These are phyloP conservation scores for Calosoma granatense DNA, from an alignment of 1,140 invertebrate species.

Conservation along the genomic window DNA sequence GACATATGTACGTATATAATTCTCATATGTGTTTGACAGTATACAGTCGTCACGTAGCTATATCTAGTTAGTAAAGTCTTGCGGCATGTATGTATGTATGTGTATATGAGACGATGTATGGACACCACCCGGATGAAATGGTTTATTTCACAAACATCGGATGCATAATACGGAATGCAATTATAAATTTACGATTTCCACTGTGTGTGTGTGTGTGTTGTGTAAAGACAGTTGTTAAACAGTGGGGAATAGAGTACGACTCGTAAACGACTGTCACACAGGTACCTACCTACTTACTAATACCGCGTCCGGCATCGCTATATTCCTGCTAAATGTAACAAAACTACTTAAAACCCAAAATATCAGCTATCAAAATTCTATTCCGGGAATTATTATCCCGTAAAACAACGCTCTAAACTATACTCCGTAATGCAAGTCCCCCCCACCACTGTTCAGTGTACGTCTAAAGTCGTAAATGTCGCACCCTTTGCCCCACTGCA, in stretches of 20 bases:
- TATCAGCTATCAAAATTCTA: constrained; percentile 31
- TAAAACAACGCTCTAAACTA: constrained; percentile 33
- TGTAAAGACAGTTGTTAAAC: constrained; percentile 4
- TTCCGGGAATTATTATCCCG: constrained; percentile 31
- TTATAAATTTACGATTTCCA: constrained; percentile 1
- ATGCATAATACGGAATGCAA: neutral
- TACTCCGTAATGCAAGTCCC: constrained; percentile 32
- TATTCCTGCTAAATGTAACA: constrained; percentile 24
- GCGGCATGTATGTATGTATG: neutral
- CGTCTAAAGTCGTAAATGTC: constrained; percentile 30
- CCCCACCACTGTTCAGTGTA: constrained; percentile 20
- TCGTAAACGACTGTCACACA: neutral
- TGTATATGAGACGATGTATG: neutral
- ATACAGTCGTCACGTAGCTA: neutral
- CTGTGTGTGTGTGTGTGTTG: neutral
- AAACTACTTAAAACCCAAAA: constrained; percentile 22
- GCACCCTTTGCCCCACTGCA: constrained; percentile 26
- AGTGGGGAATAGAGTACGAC: neutral
- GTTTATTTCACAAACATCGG: neutral
- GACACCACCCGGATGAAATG: neutral
- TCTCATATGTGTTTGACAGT: neutral
- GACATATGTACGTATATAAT: no score
- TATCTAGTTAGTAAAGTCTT: neutral
- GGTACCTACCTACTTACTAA: neutral
- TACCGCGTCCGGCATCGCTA: constrained; percentile 21